Evolutionary conservation across 1,140 invertebrate genomes (phyloP).

Genomic region (Ericerus pela): DNA sequence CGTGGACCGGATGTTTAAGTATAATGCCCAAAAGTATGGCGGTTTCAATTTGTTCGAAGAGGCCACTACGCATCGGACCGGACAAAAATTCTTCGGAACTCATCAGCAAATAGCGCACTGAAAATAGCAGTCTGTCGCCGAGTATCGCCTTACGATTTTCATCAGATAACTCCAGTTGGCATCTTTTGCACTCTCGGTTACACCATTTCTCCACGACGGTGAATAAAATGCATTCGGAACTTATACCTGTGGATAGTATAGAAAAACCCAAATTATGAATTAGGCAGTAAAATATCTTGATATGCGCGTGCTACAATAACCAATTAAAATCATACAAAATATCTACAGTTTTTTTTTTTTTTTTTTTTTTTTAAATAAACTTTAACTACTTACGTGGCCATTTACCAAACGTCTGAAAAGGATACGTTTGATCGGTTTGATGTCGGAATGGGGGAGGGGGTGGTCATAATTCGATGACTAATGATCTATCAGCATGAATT

Average conservation of each 20-base stretch:
- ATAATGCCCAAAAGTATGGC: slow-evolving; percentile 22
- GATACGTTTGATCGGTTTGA: no score
- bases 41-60: slow-evolving; percentile 31
- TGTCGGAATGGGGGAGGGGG: no score
- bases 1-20: not conserved
- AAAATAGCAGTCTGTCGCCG: slow-evolving; percentile 42
- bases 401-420: no score
- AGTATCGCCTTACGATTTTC: slow-evolving; percentile 44
- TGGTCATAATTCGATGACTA: no score
- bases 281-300: no score
- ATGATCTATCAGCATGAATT: no score
- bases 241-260: not conserved
- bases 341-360: no score
- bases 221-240: slow-evolving; percentile 31
- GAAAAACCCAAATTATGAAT: no score
- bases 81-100: slow-evolving; percentile 40
- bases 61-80: slow-evolving; percentile 31
- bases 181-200: slow-evolving; percentile 45
- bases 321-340: no score
- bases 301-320: no score
- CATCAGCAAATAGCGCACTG: slow-evolving; percentile 48
- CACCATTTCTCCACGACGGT: slow-evolving; percentile 48
- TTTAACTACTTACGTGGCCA: no score
- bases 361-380: no score
- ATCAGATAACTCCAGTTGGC: slow-evolving; percentile 42